phyloP scores from a whole-genome alignment of 2,113 vertebrate species.

The Phalacrocorax aristotelis region DNA sequence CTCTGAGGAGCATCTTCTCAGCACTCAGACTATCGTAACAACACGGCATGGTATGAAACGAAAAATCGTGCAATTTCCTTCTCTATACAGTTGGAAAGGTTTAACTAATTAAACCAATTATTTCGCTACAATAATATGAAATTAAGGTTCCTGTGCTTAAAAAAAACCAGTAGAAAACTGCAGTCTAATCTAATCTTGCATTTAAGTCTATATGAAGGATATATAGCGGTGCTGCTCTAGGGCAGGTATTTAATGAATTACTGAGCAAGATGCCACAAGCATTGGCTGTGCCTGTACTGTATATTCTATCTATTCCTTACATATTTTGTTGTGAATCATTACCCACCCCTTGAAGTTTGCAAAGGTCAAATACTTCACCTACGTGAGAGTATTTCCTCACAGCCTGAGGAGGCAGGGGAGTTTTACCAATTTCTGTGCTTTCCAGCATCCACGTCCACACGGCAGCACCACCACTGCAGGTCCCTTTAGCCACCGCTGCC shows the following conservation, averaged over 20 bases:
- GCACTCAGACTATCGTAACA: background rate
- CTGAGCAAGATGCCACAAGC: accelerated
- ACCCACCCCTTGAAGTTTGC: background rate
- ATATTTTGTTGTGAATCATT: background rate
- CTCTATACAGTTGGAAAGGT: background rate
- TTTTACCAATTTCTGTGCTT: accelerated
- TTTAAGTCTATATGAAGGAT: background rate
- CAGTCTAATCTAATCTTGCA: background rate
- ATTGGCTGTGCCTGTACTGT: background rate
- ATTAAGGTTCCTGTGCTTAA: background rate
- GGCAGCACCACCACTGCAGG: background rate
- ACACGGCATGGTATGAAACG: background rate
- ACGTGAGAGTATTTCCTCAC: accelerated
- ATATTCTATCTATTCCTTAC: accelerated
- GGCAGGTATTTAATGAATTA: background rate
- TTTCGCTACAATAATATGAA: background rate
- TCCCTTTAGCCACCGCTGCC: background rate
- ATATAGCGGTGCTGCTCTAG: background rate
- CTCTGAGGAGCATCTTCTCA: background rate
- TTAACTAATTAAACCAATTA: background rate
- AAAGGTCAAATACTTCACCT: background rate
- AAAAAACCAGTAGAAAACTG: background rate
- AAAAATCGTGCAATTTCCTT: background rate
- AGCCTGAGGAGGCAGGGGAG: no score
- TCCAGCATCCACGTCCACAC: accelerated